Percentiles rank a stretch among this genome's conserved stretches.
Evolutionary conservation across 2,797 vertebrate species (phyloP).

Genomic region (Molossus alvarezi): DNA sequence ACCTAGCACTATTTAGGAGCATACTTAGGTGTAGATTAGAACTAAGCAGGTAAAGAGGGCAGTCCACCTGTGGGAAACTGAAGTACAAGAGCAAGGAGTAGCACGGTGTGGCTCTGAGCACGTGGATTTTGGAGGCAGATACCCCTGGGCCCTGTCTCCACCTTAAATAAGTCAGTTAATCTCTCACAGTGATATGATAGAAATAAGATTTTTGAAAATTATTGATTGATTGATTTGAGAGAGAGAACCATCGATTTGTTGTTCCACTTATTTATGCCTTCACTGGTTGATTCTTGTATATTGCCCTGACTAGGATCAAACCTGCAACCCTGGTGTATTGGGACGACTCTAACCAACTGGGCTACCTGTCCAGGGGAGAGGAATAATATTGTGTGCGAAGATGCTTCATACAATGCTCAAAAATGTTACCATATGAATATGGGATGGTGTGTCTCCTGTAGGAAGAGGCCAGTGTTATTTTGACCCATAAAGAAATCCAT

Average conservation of each 20-base stretch:
- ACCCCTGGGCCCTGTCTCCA: not conserved
- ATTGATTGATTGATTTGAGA: not conserved
- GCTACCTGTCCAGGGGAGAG: not conserved
- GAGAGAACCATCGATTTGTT: not conserved
- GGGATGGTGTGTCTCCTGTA: not conserved
- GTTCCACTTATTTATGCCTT: not conserved
- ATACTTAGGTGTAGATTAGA: not conserved
- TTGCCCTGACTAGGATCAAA: not conserved
- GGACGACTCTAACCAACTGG: not conserved
- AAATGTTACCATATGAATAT: not conserved
- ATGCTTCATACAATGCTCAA: not conserved
- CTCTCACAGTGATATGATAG: not conserved
- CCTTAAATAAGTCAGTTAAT: not conserved
- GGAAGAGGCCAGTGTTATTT: not conserved
- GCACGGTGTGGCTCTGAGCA: accelerated
- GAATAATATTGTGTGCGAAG: not conserved
- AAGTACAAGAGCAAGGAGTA: not conserved
- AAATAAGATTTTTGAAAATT: not conserved
- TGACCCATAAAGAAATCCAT: not conserved
- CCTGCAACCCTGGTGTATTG: not conserved
- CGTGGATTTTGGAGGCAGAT: not conserved
- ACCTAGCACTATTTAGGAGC: not conserved
- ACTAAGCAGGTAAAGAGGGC: not conserved
- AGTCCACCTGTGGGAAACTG: not conserved
- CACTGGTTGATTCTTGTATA: not conserved